These are phyloP conservation scores for Beaufortia kweichowensis DNA, from an alignment of 2,113 vertebrate species.

Conservation along the genomic window DNA sequence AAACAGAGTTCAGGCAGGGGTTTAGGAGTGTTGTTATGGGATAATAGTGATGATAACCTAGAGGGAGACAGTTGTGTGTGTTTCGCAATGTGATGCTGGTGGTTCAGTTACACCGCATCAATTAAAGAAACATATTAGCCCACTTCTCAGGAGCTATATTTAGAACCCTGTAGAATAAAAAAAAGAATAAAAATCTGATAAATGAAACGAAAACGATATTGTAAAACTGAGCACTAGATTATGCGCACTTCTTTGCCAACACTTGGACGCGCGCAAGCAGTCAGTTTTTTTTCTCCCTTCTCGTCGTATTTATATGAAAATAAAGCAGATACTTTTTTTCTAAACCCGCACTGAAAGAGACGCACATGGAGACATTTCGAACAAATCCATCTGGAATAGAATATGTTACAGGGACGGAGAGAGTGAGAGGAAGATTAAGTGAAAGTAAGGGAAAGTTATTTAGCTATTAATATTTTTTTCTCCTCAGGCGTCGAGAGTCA, in stretches of 20 bases:
- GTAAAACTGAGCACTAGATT: not conserved
- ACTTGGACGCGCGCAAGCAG: conserved; percentile 1
- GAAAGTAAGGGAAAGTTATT: conserved; percentile 98
- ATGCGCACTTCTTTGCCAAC: not conserved
- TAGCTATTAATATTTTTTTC: conserved; percentile 99
- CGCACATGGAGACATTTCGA: conserved; percentile 90
- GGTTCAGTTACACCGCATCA: conserved; percentile 62
- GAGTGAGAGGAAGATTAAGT: conserved; percentile 83
- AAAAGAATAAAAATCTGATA: not conserved
- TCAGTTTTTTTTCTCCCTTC: not conserved
- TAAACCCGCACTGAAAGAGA: conserved; percentile 83
- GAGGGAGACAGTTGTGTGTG: conserved; percentile 74
- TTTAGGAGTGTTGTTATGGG: conserved; percentile 80
- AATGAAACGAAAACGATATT: not conserved
- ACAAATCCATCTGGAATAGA: conserved; percentile 94
- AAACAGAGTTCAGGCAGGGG: conserved; percentile 91
- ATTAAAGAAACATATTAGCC: not conserved
- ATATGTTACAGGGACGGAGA: conserved; percentile 66
- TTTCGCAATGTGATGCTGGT: conserved; percentile 76
- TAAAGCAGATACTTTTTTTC: conserved; percentile 88
- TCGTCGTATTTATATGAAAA: conserved; percentile 63
- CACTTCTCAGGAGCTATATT: too few species aligned
- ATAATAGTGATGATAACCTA: conserved; percentile 80
- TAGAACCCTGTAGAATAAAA: too few species aligned
- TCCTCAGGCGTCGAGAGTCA: conserved; percentile 93